Evolutionary conservation across 2,888 invertebrate species (phyloP), one percentile per base, ranked within the genome.

Genomic region (Thumatha senex): DNA sequence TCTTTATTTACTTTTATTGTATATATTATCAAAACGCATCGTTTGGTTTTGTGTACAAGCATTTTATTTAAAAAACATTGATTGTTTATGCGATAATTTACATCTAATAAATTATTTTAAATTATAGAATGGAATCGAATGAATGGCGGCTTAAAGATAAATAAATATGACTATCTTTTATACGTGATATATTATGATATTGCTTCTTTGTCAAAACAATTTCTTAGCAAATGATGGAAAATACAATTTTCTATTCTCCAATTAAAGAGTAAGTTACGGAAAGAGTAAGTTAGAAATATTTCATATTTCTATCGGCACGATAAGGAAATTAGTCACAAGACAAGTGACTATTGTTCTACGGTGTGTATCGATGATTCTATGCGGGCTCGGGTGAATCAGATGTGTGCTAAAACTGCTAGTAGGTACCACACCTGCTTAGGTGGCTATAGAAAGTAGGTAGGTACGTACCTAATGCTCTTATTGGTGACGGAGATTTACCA

Each of bases 1-100:
- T 84, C 82, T 78, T 81, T 87, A 84, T 89, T 80, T 90, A 89
- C 80, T 81, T 75, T 74, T 62, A 62, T 72, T 79, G 82, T 81
- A 52, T 84, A 73, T 7, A 8, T 38, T 50, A 40, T 50, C 55
- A 51, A 31, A 8, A 31, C 31, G 3, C 31, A 5, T 5, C 11
- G 31, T 31, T 31, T 31, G 31, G 31, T 24, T 24, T 24, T 24
- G 18, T 24, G 18, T 5, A 24, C 54, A 58, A 62, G 61, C 49
- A 61, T 55, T 40, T 54, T 53, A 51, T 64, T 57, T 55, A 31
- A 31, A 2, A 2, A 13, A 30, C 7, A 33, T 4, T 15, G 15
- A 33, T 31, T 8, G n/a, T 36, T 35, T 35, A 35, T 8, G 14
- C 13, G 8, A 14, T 36, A 14, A 36, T 13, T 35, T 24, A 24